Evolutionary conservation across 2,113 vertebrate genomes (phyloP), one percentile per base, ranked within the genome.

Genomic region (Deroptyus accipitrinus): DNA sequence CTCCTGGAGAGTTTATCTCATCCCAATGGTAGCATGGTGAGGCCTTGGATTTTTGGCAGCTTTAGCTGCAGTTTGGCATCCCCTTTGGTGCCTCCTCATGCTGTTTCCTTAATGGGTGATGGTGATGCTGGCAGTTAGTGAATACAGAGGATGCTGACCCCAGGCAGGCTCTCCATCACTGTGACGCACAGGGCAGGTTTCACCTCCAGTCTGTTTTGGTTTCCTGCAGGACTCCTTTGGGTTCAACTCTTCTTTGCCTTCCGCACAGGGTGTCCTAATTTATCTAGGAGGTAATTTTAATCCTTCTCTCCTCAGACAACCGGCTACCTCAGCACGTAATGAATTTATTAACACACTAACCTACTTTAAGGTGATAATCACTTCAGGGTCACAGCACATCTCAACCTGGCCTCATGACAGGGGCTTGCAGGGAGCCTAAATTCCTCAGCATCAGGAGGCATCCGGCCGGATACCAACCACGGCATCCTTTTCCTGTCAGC

Each of bases 271-370:
- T 0, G 2, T 20, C 80, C 81, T 89, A 76, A 94, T 96, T 96
- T 92, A 91, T 87, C 81, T 62, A 52, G 66, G 77, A 97, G 76
- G 93, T 85, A 94, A 96, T 96, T 96, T 95, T 89, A 94, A 95
- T 95, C 81, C 64, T 94, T 69, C n/a, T 92, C 95, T 95, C 93
- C 69, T 97, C 94, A 95, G 89, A 91, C 83, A 85, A 78, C 91
- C 23, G 83, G 93, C 89, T 94, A 96, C 62, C 81, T 85, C 62
- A 48, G 55, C 5, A 25, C 81, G 42, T 87, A 97, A 95, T 96
- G 95, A 95, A 97, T 94, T 96, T 96, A 95, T 97, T 95, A 97
- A 76, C 96, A 96, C 77, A 95, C 66, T 97, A 97, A 96, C 96
- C 96, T 96, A 96, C 95, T 97, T 97, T 92, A 73, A 94, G 84